Evolutionary conservation across 2,888 invertebrate species (phyloP).

Genomic region (Epiblema foenella): DNA sequence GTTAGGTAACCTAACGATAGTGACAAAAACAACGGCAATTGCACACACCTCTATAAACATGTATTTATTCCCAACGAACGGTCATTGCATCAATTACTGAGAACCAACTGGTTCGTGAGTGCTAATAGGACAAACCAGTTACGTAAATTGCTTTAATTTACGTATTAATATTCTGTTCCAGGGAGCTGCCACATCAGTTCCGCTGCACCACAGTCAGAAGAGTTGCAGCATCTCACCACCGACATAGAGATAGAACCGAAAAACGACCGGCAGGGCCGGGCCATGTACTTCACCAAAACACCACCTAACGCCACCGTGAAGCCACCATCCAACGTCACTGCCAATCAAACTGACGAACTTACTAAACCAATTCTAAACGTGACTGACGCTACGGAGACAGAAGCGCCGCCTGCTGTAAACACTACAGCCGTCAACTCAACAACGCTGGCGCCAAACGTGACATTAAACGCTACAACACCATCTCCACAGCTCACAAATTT

Average conservation of each 20-base stretch:
- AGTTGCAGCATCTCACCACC: constrained; percentile 62
- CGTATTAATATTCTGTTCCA: constrained; percentile 54
- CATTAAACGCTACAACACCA: constrained; percentile 55
- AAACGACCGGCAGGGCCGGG: constrained; percentile 68
- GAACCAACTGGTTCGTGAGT: constrained; percentile 8
- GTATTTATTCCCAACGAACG: constrained; percentile 2
- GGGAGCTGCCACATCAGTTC: constrained; percentile 63
- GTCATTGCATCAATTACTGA: constrained; percentile 18
- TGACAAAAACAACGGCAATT: constrained; percentile 6
- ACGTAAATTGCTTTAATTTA: background rate
- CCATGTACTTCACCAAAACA: constrained; percentile 76
- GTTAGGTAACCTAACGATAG: background rate
- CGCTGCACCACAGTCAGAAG: constrained; percentile 74
- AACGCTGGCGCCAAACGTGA: constrained; percentile 48
- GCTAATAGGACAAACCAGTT: background rate
- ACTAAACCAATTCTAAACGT: constrained; percentile 45
- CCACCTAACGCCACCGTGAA: constrained; percentile 54
- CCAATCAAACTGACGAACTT: constrained; percentile 50
- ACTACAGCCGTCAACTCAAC: constrained; percentile 52
- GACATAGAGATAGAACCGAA: constrained; percentile 58
- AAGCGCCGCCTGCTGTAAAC: constrained; percentile 50
- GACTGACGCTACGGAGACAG: constrained; percentile 39
- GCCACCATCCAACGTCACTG: constrained; percentile 56
- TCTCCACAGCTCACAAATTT: constrained; percentile 53
- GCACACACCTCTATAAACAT: background rate